phyloP scores from a whole-genome alignment of 1,140 invertebrate species.

The Triops longicaudatus region DNA sequence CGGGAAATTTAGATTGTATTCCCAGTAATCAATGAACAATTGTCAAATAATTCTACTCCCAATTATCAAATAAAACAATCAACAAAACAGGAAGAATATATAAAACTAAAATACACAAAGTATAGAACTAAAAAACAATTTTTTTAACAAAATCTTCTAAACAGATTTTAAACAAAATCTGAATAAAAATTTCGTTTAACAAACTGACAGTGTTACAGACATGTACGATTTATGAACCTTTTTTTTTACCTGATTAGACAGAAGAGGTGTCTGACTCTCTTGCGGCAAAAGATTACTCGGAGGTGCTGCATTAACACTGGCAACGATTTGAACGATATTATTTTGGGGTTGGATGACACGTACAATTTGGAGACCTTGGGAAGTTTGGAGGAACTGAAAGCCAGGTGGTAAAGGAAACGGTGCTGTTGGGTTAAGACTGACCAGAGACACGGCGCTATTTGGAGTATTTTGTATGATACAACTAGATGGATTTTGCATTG shows the following conservation, averaged over 20 bases:
- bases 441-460: background rate
- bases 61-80: too few species aligned
- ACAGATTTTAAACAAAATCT: too few species aligned
- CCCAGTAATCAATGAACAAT: too few species aligned
- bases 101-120: too few species aligned
- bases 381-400: background rate
- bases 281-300: background rate
- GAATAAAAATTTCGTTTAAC: too few species aligned
- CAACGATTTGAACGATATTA: background rate
- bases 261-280: background rate
- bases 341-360: background rate
- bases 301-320: background rate
- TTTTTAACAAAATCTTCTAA: too few species aligned
- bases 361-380: background rate
- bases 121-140: too few species aligned
- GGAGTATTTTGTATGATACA: background rate
- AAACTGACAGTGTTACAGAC: background rate
- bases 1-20: too few species aligned
- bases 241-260: background rate
- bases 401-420: background rate
- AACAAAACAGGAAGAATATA: too few species aligned
- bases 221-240: background rate
- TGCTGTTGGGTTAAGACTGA: background rate
- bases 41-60: too few species aligned
- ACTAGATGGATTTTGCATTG: background rate